Base-by-base conservation (phyloP, 2,113 vertebrate species). In the Centrocercus urophasianus region DNA sequence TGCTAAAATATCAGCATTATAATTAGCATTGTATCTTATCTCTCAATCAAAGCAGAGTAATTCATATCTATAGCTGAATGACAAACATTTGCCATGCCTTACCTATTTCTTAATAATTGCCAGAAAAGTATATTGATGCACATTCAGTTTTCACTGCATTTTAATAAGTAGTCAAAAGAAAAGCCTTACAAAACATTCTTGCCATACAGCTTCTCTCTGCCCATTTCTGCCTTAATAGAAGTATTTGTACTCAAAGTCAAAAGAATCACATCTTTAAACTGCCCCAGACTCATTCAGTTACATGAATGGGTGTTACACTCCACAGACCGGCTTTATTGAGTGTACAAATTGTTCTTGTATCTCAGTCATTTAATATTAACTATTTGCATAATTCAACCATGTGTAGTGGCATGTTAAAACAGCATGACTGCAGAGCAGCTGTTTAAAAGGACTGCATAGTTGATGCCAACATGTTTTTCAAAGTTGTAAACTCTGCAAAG, bases 351-450 rank as follows among this genome's bases (percentile, higher is more conserved):
- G 94, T 89, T 94, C 85, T 95, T 93, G 54, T 86, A 93, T 92
- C 94, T 87, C 93, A 92, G 97, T 97, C 98, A 98, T 98, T 98
- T 98, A 98, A 98, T 96, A 97, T 97, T 98, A 99, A 96, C 98
- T 98, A 98, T 99, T 98, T 98, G 98, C 98, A 98, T 97, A 97
- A 98, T 96, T 97, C 97, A 97, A 98, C 98, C 98, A 98, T 98
- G 98, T 98, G 98, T 96, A 97, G 97, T 94, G 98, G 98, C 98
- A 98, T 98, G 98, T 97, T 97, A 98, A 97, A 99, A 98, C 98
- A 97, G 98, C 98, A 98, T 98, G 97, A 97, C 98, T 98, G 98
- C 97, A 91, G 96, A 98, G 98, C 99, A 99, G 99, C 99, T 99
- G 98, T 98, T 98, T 97, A 97, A 97, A 93, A 98, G 97, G 97